Percentiles rank a stretch among this genome's conserved stretches.
These are phyloP conservation scores for Drosophila insularis DNA, from an alignment of 1,140 invertebrate species.

Conservation along the genomic window DNA sequence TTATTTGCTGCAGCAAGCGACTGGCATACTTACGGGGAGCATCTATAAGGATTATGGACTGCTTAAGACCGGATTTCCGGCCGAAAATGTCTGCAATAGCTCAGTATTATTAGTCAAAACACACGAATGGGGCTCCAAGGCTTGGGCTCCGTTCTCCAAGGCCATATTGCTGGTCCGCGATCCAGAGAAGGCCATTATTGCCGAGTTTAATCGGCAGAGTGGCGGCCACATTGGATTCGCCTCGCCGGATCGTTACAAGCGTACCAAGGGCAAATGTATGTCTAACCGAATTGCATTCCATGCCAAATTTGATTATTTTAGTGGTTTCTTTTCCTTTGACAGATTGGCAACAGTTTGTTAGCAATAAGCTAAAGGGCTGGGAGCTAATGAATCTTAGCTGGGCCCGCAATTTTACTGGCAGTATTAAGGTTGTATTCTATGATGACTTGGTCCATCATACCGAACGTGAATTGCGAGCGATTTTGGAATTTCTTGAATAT, in stretches of 20 bases:
- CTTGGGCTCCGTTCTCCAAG: conserved; percentile 85
- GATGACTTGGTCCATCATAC: conserved; percentile 87
- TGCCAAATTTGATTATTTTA: background rate
- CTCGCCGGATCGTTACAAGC: conserved; percentile 85
- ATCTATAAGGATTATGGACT: conserved; percentile 90
- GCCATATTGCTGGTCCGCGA: conserved; percentile 88
- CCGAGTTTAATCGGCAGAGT: conserved; percentile 88
- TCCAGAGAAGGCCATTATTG: conserved; percentile 88
- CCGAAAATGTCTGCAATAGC: conserved; percentile 88
- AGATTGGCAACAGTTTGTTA: conserved; percentile 90
- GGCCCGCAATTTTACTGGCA: conserved; percentile 87
- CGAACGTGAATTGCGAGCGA: conserved; percentile 84
- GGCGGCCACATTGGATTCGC: conserved; percentile 89
- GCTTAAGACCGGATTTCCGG: conserved; percentile 89
- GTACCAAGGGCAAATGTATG: conserved; percentile 86
- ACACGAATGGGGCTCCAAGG: conserved; percentile 87
- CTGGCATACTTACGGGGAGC: conserved; percentile 89
- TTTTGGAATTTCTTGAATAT: conserved; percentile 86
- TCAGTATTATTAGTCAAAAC: conserved; percentile 92
- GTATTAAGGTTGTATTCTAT: conserved; percentile 88
- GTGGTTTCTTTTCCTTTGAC: conserved; percentile 3
- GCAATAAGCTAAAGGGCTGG: conserved; percentile 87
- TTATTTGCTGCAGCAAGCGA: conserved; percentile 89
- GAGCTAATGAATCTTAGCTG: conserved; percentile 87
- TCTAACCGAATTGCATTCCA: background rate